Evolutionary conservation across 2,888 invertebrate species (phyloP), one percentile per base, ranked within the genome.

Genomic region (Notodonta ziczac): DNA sequence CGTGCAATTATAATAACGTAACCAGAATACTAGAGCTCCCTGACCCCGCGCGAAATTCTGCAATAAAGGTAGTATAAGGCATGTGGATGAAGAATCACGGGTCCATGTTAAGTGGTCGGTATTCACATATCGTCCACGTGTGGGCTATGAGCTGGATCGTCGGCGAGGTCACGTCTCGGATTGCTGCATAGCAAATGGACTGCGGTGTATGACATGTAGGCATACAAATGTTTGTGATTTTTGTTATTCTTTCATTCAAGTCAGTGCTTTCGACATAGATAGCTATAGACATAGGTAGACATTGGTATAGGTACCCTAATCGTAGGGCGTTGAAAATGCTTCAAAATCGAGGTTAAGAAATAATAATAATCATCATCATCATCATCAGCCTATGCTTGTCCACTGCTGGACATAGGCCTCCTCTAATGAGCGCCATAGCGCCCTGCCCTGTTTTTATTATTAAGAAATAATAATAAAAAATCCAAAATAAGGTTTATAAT

Each of bases 141-240:
- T 72, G 84, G 76, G 73, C 68, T 69, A 67, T 80, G 70, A 73
- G 78, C 77, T 80, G 76, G 80, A 76, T 77, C 81, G 80, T 80
- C 78, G 78, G 72, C 90, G 90, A 92, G 93, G 92, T 87, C 93
- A 87, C 74, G 83, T 87, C 82, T 87, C 81, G 87, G 88, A 89
- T 90, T 89, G 85, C 91, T 92, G 93, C 93, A 93, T 92, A 89
- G 85, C 84, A 86, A 89, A 86, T 84, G 76, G 83, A 92, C 89
- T 91, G 92, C 93, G 91, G 92, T 83, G 88, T 90, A 90, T 86
- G 83, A 87, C 86, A 87, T 88, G 88, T 88, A 88, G 80, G 79
- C 82, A 81, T 83, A 79, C 83, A 84, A 84, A 82, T 81, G 82
- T 80, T 80, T 74, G 77, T 78, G 76, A 79, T 83, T 83, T 84